phyloP scores from a whole-genome alignment of 2,888 invertebrate genomes.

The Lithophane semibrunnea region DNA sequence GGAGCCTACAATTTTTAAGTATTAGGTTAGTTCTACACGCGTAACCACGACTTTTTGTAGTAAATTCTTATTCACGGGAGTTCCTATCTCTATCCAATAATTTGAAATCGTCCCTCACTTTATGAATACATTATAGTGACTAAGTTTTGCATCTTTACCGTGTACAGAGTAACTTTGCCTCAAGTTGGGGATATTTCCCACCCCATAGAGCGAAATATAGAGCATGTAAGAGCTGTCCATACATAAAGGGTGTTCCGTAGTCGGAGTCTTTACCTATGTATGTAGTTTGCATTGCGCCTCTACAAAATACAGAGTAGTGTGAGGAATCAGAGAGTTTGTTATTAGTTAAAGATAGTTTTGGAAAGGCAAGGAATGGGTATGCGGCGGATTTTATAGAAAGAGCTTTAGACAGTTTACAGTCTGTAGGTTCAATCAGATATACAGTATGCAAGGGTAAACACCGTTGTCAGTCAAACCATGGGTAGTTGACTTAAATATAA shows the following conservation, averaged over 20 bases:
- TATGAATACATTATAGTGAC: neutral
- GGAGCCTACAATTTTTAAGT: no score
- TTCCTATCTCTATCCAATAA: neutral
- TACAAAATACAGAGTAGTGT: conserved; percentile 43
- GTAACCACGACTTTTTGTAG: neutral
- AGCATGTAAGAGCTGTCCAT: conserved; percentile 44
- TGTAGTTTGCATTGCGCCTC: conserved; percentile 67
- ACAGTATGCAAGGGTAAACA: no score
- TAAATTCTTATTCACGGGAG: neutral
- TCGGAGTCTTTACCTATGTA: conserved; percentile 60
- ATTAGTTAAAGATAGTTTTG: neutral
- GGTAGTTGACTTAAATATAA: no score
- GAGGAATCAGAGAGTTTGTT: conserved; percentile 28
- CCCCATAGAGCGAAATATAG: conserved; percentile 47
- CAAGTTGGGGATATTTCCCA: conserved; percentile 31
- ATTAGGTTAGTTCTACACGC: no score
- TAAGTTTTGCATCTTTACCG: neutral
- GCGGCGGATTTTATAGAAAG: neutral
- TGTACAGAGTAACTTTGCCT: conserved; percentile 10
- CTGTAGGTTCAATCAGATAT: neutral
- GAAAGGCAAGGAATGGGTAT: neutral
- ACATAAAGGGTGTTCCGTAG: conserved; percentile 58
- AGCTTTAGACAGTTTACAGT: no score
- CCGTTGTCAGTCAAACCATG: no score
- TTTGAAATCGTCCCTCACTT: neutral